Conservation (phyloP, 92 coral and sea anemone genomes). For the Plumapathes pennacea region DNA sequence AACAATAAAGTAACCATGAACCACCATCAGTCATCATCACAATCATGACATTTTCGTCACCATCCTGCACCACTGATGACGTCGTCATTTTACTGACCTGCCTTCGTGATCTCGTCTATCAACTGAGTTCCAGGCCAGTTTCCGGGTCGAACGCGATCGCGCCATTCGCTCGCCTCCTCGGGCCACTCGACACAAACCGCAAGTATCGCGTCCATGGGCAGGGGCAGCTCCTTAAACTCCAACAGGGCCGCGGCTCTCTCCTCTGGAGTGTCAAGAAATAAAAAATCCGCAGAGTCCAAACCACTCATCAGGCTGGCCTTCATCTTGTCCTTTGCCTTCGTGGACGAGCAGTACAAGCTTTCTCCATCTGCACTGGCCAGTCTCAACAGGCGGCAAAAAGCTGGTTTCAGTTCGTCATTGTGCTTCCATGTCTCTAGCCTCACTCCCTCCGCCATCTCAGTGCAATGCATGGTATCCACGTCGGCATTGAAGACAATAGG, state of each 20-base stretch:
- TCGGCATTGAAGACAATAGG: neutral
- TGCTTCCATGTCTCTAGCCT: constrained; percentile 15
- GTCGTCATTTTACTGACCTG: too few relatives aligned
- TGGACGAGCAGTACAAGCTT: constrained; percentile 4
- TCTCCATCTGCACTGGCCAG: neutral
- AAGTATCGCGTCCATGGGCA: constrained; percentile 1
- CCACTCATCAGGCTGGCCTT: neutral
- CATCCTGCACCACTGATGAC: too few relatives aligned
- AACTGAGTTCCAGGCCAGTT: constrained; percentile 11
- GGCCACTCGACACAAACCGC: constrained; percentile 10
- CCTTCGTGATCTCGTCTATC: constrained; percentile 6
- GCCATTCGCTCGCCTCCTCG: constrained; percentile 11
- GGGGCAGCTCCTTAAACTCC: neutral
- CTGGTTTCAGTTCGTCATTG: constrained; percentile 4
- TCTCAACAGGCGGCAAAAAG: constrained; percentile 6
- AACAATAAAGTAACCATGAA: too few relatives aligned
- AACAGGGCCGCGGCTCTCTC: constrained; percentile 12
- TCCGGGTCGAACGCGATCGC: neutral
- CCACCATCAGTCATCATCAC: too few relatives aligned
- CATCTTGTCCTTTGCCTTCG: constrained; percentile 4
- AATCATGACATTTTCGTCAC: too few relatives aligned
- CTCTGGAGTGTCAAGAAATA: constrained; percentile 2
- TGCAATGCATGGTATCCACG: constrained; percentile 1
- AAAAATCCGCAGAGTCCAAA: neutral
- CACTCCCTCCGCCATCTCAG: neutral